Base-by-base conservation (phyloP, 2,797 vertebrate species). In the Pseudotriccus pelzelni region DNA sequence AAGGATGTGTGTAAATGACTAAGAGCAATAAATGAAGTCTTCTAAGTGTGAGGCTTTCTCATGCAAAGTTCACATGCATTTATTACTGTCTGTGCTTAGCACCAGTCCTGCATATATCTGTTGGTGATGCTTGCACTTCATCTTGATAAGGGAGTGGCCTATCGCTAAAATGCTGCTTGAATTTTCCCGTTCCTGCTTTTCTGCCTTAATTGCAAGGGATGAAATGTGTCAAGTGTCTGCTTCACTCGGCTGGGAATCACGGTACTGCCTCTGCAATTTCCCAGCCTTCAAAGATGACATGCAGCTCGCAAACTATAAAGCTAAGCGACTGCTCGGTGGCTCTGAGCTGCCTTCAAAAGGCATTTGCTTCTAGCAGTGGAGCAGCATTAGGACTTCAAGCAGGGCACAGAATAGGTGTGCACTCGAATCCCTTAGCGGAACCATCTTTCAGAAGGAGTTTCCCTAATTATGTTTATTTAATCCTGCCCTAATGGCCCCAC, bases 251-350 rank as follows among this genome's bases (percentile, higher is more conserved):
- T 96, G 94, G 92, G 95, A 96, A 95, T 95, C 94, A 72, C 34
- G 44, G 88, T 8, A 68, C 96, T 95, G 94, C 94, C 94, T 94
- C 84, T 66, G 94, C 96, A 93, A 89, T 96, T 96, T 95, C 92
- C 88, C 93, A 95, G 95, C 90, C 93, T 95, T 96, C 96, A 96
- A 95, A 97, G 96, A 59, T 94, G 93, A 95, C 96, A 91, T 43
- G 92, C 90, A 94, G 95, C 94, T 87, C 82, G 70, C 81, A 75
- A 94, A 92, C 90, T 95, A 89, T 87, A 94, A 94, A 95, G 93
- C 84, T 81, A 73, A 95, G 96, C 28, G 66, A 37, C 93, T 90
- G 94, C 91, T 77, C 68, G 1, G 95, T 80, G 94, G 68, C 94
- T 96, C 95, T 78, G 94, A 93, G 92, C 95, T 87, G 78, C 95